Base-by-base conservation (phyloP, 2,113 vertebrate species). In the Suricata suricatta region DNA sequence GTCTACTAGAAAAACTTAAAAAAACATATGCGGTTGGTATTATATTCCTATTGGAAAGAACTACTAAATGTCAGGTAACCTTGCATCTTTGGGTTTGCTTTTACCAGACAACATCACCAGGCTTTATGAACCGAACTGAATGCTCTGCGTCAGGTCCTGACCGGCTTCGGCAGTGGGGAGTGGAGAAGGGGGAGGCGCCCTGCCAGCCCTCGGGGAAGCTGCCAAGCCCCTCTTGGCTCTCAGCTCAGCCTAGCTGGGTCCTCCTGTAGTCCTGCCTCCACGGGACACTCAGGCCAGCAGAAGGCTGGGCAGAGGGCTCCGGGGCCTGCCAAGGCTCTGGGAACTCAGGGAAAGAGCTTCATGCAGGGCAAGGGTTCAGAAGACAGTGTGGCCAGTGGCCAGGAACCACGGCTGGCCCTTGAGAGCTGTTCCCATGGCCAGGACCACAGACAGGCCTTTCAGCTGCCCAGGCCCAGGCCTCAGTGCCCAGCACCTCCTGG, bases 171-270 rank as follows among this genome's bases (percentile, higher is more conserved):
- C 63, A 74, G 69, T 44, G 15, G 12, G 1, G 71, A 33, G 16
- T 69, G 38, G 87, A 93, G 79, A 57, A 84, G 60, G 72, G 64
- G n/a, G 74, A 74, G 92, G 71, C 64, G 29, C 72, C 35, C 7
- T 79, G 93, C 97, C 97, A 92, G 83, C 57, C 41, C 68, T 95
- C 52, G 3, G 83, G 41, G 88, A 93, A 79, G 79, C 90, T 96
- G 97, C 94, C 97, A 96, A 88, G 60, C 68, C 89, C 66, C 68
- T 95, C 82, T 93, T 94, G 96, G 97, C 89, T 95, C 41, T 66
- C 71, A 83, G 64, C 76, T 92, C 35, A 13, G 90, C 81, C 57
- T 93, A 80, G 74, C 90, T 74, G 52, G 31, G 88, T 96, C 60
- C 41, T 83, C 66, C 60, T 64, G 38, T 79, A 71, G 35, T 27